Evolutionary conservation across 2,888 invertebrate species (phyloP).

Genomic region (Noctua janthina): DNA sequence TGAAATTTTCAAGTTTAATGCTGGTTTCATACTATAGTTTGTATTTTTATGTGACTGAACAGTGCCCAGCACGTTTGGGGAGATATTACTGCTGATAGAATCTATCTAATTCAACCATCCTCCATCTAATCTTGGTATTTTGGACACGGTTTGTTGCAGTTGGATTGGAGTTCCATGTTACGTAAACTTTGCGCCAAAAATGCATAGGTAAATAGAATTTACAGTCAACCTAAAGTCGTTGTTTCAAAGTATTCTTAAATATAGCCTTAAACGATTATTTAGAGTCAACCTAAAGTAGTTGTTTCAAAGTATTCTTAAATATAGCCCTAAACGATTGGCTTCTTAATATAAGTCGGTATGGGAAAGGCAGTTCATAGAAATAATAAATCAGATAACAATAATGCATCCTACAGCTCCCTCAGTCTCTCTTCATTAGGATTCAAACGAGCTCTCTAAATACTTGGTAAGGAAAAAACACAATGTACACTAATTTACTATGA

Average conservation of each 20-base stretch:
- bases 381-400: not conserved
- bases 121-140: not conserved
- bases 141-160: not conserved
- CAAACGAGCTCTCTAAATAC: constrained; percentile 43
- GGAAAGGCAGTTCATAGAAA: not conserved
- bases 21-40: not conserved
- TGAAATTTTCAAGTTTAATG: constrained; percentile 13
- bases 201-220: not conserved
- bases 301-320: not conserved
- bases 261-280: not conserved
- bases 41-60: not conserved
- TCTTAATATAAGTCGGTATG: not conserved
- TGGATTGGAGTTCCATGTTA: not conserved
- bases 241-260: not conserved
- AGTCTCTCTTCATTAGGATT: constrained; percentile 40
- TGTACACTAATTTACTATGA: constrained; percentile 42
- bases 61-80: not conserved
- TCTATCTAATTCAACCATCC: not conserved
- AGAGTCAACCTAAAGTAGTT: not conserved
- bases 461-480: constrained; percentile 46
- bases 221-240: not conserved
- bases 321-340: not conserved
- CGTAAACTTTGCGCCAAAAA: not conserved
- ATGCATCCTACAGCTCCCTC: not conserved
- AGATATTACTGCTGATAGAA: not conserved